A percentile compares a stretch with the other conserved stretches of the same genome.
phyloP scores from a whole-genome alignment of 1,140 invertebrate species.

The Cryptotermes secundus region DNA sequence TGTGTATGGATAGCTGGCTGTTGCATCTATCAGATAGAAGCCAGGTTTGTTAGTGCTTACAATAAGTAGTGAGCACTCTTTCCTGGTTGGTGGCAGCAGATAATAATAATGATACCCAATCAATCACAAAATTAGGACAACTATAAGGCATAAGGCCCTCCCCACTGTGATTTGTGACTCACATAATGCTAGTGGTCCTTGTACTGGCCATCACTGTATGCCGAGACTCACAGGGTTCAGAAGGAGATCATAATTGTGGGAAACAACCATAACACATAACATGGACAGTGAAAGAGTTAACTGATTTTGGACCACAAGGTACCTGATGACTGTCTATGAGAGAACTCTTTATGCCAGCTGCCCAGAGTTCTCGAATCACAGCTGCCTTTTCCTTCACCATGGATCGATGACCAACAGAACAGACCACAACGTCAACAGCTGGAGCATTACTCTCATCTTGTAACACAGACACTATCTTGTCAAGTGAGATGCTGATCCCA shows the following conservation, averaged over 20 bases:
- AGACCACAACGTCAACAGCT: slow-evolving; percentile 66
- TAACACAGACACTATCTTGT: slow-evolving; percentile 62
- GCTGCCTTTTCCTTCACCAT: slow-evolving; percentile 63
- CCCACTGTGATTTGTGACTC: too few relatives aligned
- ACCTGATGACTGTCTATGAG: slow-evolving; percentile 54
- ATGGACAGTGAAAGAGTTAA: slow-evolving; percentile 2
- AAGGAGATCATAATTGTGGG: background rate
- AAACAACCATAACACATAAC: background rate
- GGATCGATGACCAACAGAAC: slow-evolving; percentile 56
- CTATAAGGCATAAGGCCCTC: too few relatives aligned
- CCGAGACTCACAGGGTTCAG: too few relatives aligned
- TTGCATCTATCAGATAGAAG: too few relatives aligned
- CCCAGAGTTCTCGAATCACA: slow-evolving; percentile 60
- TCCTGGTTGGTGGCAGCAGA: too few relatives aligned
- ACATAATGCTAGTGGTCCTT: too few relatives aligned
- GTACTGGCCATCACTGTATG: too few relatives aligned
- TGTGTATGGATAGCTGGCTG: too few relatives aligned
- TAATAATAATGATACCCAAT: too few relatives aligned
- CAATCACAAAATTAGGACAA: too few relatives aligned
- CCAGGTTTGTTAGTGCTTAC: too few relatives aligned
- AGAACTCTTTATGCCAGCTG: slow-evolving; percentile 54
- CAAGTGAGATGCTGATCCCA: slow-evolving; percentile 73
- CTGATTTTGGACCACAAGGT: background rate
- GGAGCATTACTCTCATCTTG: slow-evolving; percentile 48
- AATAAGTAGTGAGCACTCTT: too few relatives aligned